Percentiles rank a stretch among this genome's conserved stretches.
Conservation (phyloP, 2,888 invertebrate genomes). For the Sepiola atlantica region DNA sequence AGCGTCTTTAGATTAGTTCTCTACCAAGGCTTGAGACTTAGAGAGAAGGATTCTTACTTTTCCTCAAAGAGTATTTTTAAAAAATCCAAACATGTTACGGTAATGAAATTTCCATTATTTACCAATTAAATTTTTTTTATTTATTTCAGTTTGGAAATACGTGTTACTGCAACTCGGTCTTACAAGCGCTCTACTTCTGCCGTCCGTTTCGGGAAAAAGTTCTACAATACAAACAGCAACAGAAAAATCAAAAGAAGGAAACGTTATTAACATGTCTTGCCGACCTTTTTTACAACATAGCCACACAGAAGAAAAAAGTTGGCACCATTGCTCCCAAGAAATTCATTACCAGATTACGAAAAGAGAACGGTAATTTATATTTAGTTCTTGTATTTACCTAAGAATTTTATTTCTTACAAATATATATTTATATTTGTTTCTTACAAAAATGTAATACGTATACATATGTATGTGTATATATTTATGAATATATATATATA, state of each 20-base stretch:
- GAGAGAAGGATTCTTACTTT: not conserved
- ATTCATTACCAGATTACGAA: slow-evolving; percentile 96
- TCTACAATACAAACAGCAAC: slow-evolving; percentile 89
- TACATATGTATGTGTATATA: too few species aligned
- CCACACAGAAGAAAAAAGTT: slow-evolving; percentile 99
- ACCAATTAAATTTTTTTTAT: not conserved
- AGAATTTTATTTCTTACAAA: too few species aligned
- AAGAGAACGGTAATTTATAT: slow-evolving; percentile 89
- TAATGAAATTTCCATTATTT: not conserved
- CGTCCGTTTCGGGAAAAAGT: slow-evolving; percentile 99
- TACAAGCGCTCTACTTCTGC: slow-evolving; percentile 99
- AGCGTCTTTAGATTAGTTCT: too few species aligned
- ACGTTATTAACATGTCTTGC: slow-evolving; percentile 97
- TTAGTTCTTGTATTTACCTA: not conserved
- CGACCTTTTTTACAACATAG: slow-evolving; percentile 98
- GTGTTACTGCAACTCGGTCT: slow-evolving; percentile 99
- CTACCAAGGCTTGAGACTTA: not conserved
- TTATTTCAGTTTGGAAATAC: slow-evolving; percentile 96
- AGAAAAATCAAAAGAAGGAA: slow-evolving; percentile 83
- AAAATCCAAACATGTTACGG: not conserved
- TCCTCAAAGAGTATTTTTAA: not conserved
- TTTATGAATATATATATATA: too few species aligned
- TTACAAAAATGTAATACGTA: too few species aligned
- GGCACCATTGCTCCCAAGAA: slow-evolving; percentile 99
- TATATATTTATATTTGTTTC: too few species aligned